phyloP scores from a whole-genome alignment of 2,113 vertebrate genomes.

The Aepyceros melampus region DNA sequence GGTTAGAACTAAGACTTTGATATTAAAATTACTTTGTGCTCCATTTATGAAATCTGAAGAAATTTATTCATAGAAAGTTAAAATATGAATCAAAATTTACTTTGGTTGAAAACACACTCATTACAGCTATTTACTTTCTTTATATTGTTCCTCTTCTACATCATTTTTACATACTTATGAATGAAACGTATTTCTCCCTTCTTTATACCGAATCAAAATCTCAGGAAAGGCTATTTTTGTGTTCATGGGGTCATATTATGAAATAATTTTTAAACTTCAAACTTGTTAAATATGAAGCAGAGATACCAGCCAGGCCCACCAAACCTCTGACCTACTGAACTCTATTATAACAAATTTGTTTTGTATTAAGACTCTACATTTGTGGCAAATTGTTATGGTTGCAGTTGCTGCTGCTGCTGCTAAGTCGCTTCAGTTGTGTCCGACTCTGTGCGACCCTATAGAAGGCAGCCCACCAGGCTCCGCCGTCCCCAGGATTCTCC shows the following conservation, averaged over 20 bases:
- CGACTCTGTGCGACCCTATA: no score
- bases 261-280: neutral
- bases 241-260: neutral
- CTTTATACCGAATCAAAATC: neutral
- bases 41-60: neutral
- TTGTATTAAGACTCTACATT: neutral
- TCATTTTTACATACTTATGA: neutral
- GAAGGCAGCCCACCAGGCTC: no score
- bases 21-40: neutral
- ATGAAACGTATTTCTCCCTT: neutral
- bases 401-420: no score
- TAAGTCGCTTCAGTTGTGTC: no score
- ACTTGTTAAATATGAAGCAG: neutral
- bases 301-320: neutral
- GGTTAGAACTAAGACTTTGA: neutral
- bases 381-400: neutral
- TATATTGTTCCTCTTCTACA: neutral
- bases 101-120: neutral
- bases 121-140: neutral
- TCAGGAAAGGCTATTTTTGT: neutral
- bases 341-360: neutral
- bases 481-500: no score
- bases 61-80: neutral
- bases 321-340: neutral
- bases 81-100: neutral